Evolutionary conservation across 2,888 invertebrate species (phyloP).

Genomic region (Lithophane leautieri): DNA sequence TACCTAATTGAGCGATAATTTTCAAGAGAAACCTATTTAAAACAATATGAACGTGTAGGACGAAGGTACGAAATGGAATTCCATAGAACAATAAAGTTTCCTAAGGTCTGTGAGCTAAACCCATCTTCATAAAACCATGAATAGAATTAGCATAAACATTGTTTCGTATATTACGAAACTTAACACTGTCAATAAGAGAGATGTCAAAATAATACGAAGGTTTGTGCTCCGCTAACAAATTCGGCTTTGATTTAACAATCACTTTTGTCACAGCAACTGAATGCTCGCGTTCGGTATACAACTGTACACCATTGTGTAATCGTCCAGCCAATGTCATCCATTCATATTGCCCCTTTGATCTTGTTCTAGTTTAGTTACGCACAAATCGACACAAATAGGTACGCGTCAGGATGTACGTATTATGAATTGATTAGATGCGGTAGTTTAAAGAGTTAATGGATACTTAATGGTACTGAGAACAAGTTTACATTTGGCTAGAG

Average conservation of each 20-base stretch:
- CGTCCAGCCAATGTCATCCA: conserved; percentile 65
- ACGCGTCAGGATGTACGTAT: conserved; percentile 48
- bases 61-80: background rate
- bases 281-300: conserved; percentile 21
- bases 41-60: conserved; percentile 2
- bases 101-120: conserved; percentile 12
- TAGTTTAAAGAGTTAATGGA: conserved; percentile 26
- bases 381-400: conserved; percentile 50
- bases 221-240: conserved; percentile 73
- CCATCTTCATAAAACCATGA: conserved; percentile 47
- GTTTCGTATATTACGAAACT: conserved; percentile 29
- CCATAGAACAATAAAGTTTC: conserved; percentile 17
- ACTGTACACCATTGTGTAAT: conserved; percentile 54
- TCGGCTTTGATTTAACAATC: conserved; percentile 74
- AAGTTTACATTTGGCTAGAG: background rate
- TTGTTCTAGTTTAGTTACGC: conserved; percentile 64
- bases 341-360: conserved; percentile 64
- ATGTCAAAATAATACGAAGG: conserved; percentile 69
- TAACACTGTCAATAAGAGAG: conserved; percentile 39
- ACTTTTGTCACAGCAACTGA: conserved; percentile 53
- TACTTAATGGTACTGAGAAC: background rate
- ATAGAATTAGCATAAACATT: conserved; percentile 44
- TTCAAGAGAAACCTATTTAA: background rate
- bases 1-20: background rate
- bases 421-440: conserved; percentile 54